Evolutionary conservation across 2,113 vertebrate genomes (phyloP), one percentile per base, ranked within the genome.

Genomic region (Hippocampus comes): DNA sequence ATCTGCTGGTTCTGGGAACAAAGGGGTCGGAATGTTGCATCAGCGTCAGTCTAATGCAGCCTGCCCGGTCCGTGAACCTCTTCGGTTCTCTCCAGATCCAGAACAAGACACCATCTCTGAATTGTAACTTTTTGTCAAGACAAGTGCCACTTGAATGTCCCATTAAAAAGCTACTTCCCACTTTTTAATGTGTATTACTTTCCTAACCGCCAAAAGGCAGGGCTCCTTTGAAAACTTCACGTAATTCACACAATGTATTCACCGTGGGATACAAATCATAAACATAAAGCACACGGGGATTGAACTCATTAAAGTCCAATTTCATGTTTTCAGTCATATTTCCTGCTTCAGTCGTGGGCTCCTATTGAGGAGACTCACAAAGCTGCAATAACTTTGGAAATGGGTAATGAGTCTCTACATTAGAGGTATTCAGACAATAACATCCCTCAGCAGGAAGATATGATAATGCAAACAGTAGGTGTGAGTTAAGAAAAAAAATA

Each of bases 291-390:
- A 56, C 74, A 61, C 65, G 0, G 41, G 76, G 81, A 77, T 81
- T 72, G 30, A 84, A 86, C 71, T 79, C 77, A 73, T 84, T 87
- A 87, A 80, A 87, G 75, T 82, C 70, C 63, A 86, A 84, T 87
- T 78, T 87, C 51, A 72, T 78, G 49, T 86, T 88, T 80, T 78
- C 67, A 71, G 67, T 80, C 73, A 73, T 65, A 78, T 84, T 82
- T 77, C 63, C 61, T 73, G 80, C 70, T 74, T 74, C 84, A 76
- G 60, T 81, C 82, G 78, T 84, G 38, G 18, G 82, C 83, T 72
- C 72, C 70, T 74, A 83, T 84, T 84, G 72, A 80, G 81, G 23
- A 77, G 73, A 78, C 42, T 77, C 73, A 76, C 67, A 77, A 76
- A 66, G 71, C 74, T 77, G 72, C 78, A 84, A 83, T 79, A 83